These are phyloP conservation scores for Beroe ovata DNA, from an alignment of 37 sponge, comb jelly and placozoan genomes.

Conservation along the genomic window DNA sequence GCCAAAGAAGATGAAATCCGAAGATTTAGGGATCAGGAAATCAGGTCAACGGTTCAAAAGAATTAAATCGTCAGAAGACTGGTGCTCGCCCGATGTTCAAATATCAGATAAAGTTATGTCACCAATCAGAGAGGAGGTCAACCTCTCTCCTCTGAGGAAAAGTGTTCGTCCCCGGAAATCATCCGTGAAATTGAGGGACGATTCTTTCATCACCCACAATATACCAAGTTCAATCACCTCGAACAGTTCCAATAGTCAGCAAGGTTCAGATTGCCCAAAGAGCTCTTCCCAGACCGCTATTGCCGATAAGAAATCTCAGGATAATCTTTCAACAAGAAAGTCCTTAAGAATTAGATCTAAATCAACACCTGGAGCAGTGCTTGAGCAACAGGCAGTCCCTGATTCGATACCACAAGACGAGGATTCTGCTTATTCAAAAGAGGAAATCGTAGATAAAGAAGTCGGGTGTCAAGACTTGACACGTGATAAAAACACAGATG, in stretches of 20 bases:
- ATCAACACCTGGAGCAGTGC: not conserved
- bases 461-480: not conserved
- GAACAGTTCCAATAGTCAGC: not conserved
- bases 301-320: not conserved
- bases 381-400: no score
- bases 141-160: not conserved
- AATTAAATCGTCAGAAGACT: slow-evolving; percentile 13
- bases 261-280: not conserved
- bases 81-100: not conserved
- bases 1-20: not conserved
- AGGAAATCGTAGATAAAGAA: not conserved
- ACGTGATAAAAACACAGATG: not conserved
- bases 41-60: not conserved
- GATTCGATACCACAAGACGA: not conserved
- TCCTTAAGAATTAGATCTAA: not conserved
- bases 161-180: slow-evolving; percentile 29
- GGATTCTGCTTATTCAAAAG: not conserved
- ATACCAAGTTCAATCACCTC: not conserved
- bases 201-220: not conserved
- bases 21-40: slow-evolving; percentile 16
- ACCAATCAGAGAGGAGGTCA: not conserved
- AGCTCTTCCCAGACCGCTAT: not conserved
- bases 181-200: slow-evolving; percentile 23
- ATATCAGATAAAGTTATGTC: slow-evolving; percentile 1
- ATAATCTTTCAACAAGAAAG: not conserved